Base-by-base conservation (phyloP, 2,113 vertebrate species). In the Strix uralensis region DNA sequence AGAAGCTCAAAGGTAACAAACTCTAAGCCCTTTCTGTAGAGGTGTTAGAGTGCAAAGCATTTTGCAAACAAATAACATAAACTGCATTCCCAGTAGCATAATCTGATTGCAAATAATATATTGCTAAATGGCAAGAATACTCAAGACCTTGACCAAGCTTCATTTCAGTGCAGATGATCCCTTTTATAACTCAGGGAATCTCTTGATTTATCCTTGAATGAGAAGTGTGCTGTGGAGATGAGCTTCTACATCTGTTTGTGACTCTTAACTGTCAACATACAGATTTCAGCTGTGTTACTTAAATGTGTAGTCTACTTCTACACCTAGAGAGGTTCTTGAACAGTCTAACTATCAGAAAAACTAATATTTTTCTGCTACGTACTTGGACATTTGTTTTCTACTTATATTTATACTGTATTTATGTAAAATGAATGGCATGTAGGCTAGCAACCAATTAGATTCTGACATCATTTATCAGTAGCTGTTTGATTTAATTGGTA, bases 1-100 rank as follows among this genome's bases (percentile, higher is more conserved):
- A 92, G 98, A 98, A 90, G 94, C 95, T 92, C 98, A 98, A 83
- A 98, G 98, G 98, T 98, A 95, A 94, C 17, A 75, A 75, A 63
- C 2, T 72, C 61, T 80, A 67, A 83, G 17, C 18, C 34, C 16
- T 81, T 84, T 66, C 27, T 34, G 10, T 59, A 69, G 49, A 83
- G 11, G 17, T 77, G 15, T 62, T 62, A 32, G 20, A 30, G 44
- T 49, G 38, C 27, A 49, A 47, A 78, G 15, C 22, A 18, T 73
- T 78, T 86, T 88, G 36, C 42, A 52, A 57, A 58, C 13, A 81
- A 46, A 11, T 70, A 19, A 54, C 44, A 84, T 38, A 57, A 85
- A 58, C 30, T 38, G 8, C 15, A 5, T 73, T 94, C 29, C 47
- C 15, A n/a, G 46, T 36, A 47, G 17, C 34, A 16, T 72, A 57